Evolutionary conservation across 35 echinoderm and acorn worm species (phyloP).

Genomic region (Apostichopus californicus): DNA sequence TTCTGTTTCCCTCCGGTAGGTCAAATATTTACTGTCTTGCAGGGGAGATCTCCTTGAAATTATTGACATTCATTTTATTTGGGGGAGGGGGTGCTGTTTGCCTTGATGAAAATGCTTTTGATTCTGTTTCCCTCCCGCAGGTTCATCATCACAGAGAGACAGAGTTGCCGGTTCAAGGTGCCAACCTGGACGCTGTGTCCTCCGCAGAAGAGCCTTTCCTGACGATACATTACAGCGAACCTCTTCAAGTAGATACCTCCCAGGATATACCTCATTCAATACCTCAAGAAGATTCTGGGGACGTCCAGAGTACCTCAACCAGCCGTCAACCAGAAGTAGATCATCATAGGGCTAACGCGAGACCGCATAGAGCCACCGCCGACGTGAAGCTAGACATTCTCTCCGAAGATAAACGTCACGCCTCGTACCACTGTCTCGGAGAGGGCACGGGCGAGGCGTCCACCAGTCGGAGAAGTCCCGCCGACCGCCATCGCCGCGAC

Average conservation of each 20-base stretch:
- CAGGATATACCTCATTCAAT: constrained; percentile 17
- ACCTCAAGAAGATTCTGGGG: constrained; percentile 14
- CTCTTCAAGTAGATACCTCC: not conserved
- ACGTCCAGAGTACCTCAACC: not conserved
- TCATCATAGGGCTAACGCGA: not conserved
- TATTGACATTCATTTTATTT: too few species aligned
- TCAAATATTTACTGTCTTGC: not conserved
- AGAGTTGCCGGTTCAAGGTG: not conserved
- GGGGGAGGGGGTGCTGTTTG: too few species aligned
- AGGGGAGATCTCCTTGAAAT: too few species aligned
- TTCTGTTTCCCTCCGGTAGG: not conserved
- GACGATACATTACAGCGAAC: not conserved
- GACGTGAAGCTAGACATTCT: not conserved
- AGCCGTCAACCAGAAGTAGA: too few species aligned
- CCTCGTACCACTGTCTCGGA: not conserved
- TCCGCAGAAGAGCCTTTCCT: constrained; percentile 22
- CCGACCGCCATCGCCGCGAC: too few species aligned
- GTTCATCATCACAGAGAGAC: not conserved
- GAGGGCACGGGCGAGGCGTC: not conserved
- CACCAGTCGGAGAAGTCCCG: not conserved
- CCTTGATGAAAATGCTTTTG: too few species aligned
- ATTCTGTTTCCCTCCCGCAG: not conserved
- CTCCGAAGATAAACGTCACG: not conserved
- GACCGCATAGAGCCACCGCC: not conserved
- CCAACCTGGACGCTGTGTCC: not conserved